Conservation (phyloP, 2,797 vertebrate genomes). For the Spea hammondii region DNA sequence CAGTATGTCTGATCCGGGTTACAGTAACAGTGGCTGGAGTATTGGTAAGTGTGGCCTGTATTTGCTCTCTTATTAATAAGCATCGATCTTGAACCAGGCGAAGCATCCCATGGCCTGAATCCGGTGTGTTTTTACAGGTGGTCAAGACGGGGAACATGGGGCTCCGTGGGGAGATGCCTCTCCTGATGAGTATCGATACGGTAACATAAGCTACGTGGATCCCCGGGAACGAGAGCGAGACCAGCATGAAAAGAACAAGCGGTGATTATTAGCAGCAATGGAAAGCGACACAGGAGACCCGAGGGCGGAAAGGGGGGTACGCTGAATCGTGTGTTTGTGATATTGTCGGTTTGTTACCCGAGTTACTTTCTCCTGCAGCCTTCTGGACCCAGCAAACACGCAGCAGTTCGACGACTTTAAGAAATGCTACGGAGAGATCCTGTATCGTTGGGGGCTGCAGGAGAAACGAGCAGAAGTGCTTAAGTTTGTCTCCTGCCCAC, state of each 20-base stretch:
- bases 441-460: conserved; percentile 91
- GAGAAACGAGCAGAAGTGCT: conserved; percentile 93
- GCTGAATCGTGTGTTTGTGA: too few relatives aligned
- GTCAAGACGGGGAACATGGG: conserved; percentile 79
- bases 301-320: background rate
- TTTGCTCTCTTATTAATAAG: too few relatives aligned
- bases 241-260: conserved; percentile 94
- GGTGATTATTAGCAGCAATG: conserved; percentile 63
- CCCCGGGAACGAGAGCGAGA: conserved; percentile 89
- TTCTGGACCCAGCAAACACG: conserved; percentile 87
- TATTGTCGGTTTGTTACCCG: background rate
- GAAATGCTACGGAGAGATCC: conserved; percentile 93
- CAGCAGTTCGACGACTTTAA: conserved; percentile 97
- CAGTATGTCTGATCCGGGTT: conserved; percentile 86
- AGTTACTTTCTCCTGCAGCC: conserved; percentile 63
- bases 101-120: too few relatives aligned
- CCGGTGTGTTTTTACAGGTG: conserved; percentile 58
- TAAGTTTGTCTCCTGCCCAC: conserved; percentile 91
- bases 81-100: too few relatives aligned
- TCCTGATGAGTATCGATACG: conserved; percentile 85
- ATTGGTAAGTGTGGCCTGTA: conserved; percentile 67
- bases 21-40: conserved; percentile 78
- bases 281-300: background rate
- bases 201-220: conserved; percentile 76
- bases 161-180: conserved; percentile 86